Percentiles rank a stretch among this genome's conserved stretches.
Evolutionary conservation across 2,888 invertebrate genomes (phyloP).

Genomic region (Chrysomela aeneicollis): DNA sequence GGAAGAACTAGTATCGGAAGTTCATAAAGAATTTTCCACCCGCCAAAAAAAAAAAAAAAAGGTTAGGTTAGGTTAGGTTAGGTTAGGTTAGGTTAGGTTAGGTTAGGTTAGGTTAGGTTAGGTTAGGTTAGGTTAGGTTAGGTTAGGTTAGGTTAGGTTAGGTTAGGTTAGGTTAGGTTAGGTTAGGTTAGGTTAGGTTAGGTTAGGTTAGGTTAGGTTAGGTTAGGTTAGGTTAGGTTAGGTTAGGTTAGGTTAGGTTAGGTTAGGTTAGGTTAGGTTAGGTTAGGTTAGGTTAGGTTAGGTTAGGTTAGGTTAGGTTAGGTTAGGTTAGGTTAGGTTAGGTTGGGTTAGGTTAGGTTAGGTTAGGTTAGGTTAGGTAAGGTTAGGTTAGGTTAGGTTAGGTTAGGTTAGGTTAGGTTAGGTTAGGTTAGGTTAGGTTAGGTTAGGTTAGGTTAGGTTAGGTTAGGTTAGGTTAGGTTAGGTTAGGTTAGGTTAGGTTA

Average conservation of each 20-base stretch:
- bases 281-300: conserved; percentile 11
- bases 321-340: conserved; percentile 11
- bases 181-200: background rate
- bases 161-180: background rate
- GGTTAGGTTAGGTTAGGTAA: conserved; percentile 10
- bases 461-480: too few relatives aligned
- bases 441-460: background rate
- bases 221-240: conserved; percentile 9
- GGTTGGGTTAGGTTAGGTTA: conserved; percentile 12
- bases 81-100: conserved; percentile 5
- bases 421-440: conserved; percentile 3
- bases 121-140: background rate
- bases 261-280: conserved; percentile 8
- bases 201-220: conserved; percentile 6
- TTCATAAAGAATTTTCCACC: too few relatives aligned
- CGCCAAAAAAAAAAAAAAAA: background rate
- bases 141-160: conserved; percentile 5
- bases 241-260: conserved; percentile 8
- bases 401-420: conserved; percentile 8
- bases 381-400: conserved; percentile 11
- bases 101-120: conserved; percentile 1
- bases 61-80: conserved; percentile 4
- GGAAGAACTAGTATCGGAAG: too few relatives aligned
- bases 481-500: too few relatives aligned
- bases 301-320: background rate